Evolutionary conservation across 1,140 invertebrate genomes (phyloP).

Genomic region (Rhizoglyphus robini): DNA sequence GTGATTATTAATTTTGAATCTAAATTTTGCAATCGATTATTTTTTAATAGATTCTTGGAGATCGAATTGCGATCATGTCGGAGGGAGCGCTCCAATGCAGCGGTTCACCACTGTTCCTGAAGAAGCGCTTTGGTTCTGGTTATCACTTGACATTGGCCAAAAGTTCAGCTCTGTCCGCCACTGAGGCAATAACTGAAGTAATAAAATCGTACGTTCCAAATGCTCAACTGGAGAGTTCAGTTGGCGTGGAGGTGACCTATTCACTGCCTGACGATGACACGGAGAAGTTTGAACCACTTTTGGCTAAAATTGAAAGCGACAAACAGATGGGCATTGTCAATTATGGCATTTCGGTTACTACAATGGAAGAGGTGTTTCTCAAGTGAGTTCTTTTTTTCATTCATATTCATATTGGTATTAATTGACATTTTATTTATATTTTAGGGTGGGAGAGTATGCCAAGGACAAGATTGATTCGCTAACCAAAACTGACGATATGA

Average conservation of each 20-base stretch:
- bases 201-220: conserved; percentile 18
- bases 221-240: conserved; percentile 19
- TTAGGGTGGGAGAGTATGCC: conserved; percentile 13
- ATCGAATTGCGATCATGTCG: conserved; percentile 80
- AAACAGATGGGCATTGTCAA: conserved; percentile 48
- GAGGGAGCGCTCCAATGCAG: conserved; percentile 62
- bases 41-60: conserved; percentile 60
- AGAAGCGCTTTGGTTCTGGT: conserved; percentile 25
- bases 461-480: conserved; percentile 4
- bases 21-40: background rate
- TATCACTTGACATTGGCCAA: conserved; percentile 28
- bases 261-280: conserved; percentile 36
- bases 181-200: background rate
- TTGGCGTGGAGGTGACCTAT: conserved; percentile 39
- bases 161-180: background rate
- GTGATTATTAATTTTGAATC: background rate
- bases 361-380: conserved; percentile 72
- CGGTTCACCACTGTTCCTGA: conserved; percentile 37
- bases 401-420: background rate
- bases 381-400: conserved; percentile 35
- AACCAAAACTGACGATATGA: background rate
- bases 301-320: conserved; percentile 49
- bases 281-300: conserved; percentile 42
- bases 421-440: too few species aligned
- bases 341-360: conserved; percentile 63